Base-by-base conservation (phyloP, 2,797 vertebrate species). In the Myotis pilosus region DNA sequence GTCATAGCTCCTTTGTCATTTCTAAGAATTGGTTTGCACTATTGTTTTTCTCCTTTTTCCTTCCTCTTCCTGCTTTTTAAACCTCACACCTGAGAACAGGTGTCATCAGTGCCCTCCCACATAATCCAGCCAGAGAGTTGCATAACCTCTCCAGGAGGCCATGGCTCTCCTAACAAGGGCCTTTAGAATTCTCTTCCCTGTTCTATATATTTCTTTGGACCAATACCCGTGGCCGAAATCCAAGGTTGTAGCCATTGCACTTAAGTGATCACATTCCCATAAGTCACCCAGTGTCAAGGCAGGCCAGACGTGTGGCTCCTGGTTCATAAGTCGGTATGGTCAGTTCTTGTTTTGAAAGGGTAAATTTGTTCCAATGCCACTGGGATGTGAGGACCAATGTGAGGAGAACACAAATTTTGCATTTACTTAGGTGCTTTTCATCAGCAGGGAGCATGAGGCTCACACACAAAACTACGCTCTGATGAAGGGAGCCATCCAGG, bases 1-100 rank as follows among this genome's bases (percentile, higher is more conserved):
- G 38, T 91, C 49, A 23, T 3, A 38, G 0, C 7, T 33, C 19
- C 16, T 85, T 83, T 64, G 41, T 87, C 9, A 30, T 85, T 92
- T 85, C 76, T 87, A 74, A 95, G 91, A 96, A 94, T 17, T 60
- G 23, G 76, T 47, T 20, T 16, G 13, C 5, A 5, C n/a, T 13
- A 44, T 92, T 85, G 22, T 41, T 94, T 93, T 87, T 33, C 80
- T 84, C 49, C 36, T 89, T 17, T 88, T 72, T 71, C 38, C 53
- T 89, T 57, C 81, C 20, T 89, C 72, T 85, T 95, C 55, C 41
- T 87, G 25, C 57, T 90, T 91, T 41, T 44, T 44, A 71, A 69
- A 74, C 28, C 30, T 60, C 17, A 20, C 30, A 57, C 33, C 51
- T 30, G 5, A 71, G 17, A 64, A 69, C 64, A 64, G 41, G 44